Percentiles rank a stretch among this genome's conserved stretches.
phyloP scores from a whole-genome alignment of 2,888 invertebrate genomes.

The Protonemura montana region DNA sequence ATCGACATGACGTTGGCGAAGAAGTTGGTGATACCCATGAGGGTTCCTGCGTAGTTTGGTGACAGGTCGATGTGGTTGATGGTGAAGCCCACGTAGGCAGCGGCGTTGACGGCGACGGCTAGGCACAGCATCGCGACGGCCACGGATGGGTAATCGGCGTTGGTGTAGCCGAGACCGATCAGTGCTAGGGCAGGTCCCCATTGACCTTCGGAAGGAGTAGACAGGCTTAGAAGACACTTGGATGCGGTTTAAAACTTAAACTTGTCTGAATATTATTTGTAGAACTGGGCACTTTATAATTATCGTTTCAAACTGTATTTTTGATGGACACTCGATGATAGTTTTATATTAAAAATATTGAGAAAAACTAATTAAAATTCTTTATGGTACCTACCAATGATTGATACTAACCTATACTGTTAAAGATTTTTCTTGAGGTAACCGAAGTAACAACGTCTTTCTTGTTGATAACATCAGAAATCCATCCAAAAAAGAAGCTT shows the following conservation, averaged over 20 bases:
- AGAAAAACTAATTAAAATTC: no score
- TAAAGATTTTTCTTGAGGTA: constrained; percentile 58
- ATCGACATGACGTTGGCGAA: constrained; percentile 81
- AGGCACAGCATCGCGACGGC: constrained; percentile 73
- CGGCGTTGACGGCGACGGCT: constrained; percentile 79
- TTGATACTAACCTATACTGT: constrained; percentile 61
- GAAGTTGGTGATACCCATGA: constrained; percentile 87
- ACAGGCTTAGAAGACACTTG: no score
- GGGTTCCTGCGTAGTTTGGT: constrained; percentile 81
- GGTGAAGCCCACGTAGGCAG: constrained; percentile 77
- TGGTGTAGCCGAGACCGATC: constrained; percentile 67
- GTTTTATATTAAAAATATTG: no score
- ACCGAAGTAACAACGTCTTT: constrained; percentile 50
- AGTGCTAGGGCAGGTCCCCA: constrained; percentile 75
- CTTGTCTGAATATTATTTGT: no score
- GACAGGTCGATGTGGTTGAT: constrained; percentile 85
- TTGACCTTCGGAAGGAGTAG: constrained; percentile 47
- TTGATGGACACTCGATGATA: no score
- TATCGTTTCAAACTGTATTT: no score
- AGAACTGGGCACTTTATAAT: no score
- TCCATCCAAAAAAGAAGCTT: constrained; percentile 61
- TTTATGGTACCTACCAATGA: no score
- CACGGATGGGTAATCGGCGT: constrained; percentile 62
- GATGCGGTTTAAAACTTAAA: no score
- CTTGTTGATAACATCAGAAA: constrained; percentile 60